phyloP scores from a whole-genome alignment of 2,113 vertebrate species.

The Orycteropus afer region DNA sequence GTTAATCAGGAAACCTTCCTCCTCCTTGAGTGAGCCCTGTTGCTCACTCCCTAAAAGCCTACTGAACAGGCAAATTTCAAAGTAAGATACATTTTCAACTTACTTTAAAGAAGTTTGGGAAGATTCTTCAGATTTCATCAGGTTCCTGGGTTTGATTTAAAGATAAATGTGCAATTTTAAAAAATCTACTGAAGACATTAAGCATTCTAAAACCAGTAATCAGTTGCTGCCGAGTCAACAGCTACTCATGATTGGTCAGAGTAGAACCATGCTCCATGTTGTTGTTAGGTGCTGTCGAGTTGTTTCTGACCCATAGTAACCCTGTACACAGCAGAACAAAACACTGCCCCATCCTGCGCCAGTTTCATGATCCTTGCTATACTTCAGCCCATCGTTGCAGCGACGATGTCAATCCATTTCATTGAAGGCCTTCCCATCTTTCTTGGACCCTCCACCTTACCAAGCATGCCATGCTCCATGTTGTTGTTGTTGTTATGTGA shows the following conservation, averaged over 20 bases:
- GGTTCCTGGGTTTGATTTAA: conserved; percentile 51
- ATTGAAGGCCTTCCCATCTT: too few relatives aligned
- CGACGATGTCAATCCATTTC: too few relatives aligned
- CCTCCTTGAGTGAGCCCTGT: not conserved
- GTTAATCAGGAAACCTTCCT: not conserved
- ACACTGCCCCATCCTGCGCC: too few relatives aligned
- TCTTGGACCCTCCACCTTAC: too few relatives aligned
- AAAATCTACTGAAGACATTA: not conserved
- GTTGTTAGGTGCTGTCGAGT: too few relatives aligned
- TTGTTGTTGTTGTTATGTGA: too few relatives aligned
- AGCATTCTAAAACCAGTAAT: not conserved
- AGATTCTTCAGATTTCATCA: conserved; percentile 36
- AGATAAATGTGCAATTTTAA: not conserved
- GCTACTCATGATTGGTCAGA: not conserved
- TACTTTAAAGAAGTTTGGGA: conserved; percentile 41
- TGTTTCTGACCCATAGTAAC: too few relatives aligned
- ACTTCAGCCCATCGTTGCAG: too few relatives aligned
- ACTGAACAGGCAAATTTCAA: conserved; percentile 28
- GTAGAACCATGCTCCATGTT: not conserved
- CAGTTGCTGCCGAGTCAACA: not conserved
- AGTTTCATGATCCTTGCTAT: too few relatives aligned
- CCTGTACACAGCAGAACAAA: too few relatives aligned
- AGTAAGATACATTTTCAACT: conserved; percentile 1
- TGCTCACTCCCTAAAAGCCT: not conserved
- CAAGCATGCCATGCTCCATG: too few relatives aligned